Percentiles rank a stretch among this genome's conserved stretches.
These are phyloP conservation scores for Coilia nasus DNA, from an alignment of 2,797 vertebrate genomes.

Conservation along the genomic window DNA sequence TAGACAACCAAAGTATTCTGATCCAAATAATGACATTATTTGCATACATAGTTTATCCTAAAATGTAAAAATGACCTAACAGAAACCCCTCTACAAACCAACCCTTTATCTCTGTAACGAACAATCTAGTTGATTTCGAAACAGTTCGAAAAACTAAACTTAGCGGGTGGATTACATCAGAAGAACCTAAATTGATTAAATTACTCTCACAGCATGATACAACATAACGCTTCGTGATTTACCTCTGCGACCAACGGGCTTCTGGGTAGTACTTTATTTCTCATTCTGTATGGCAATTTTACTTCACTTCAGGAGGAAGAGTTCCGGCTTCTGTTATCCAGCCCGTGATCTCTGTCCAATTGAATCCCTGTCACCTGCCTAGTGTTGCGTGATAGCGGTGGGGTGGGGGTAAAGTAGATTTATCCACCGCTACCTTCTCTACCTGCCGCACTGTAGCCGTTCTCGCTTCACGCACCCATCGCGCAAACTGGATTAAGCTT, in stretches of 20 bases:
- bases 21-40: not conserved
- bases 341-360: conserved; percentile 18
- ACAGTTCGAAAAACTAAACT: too few species aligned
- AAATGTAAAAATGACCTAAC: not conserved
- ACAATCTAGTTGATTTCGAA: too few species aligned
- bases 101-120: too few species aligned
- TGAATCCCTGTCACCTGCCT: conserved; percentile 20
- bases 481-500: not conserved
- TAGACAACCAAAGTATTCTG: not conserved
- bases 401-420: not conserved
- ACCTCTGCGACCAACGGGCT: too few species aligned
- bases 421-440: not conserved
- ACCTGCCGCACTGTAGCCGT: not conserved
- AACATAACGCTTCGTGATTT: not conserved
- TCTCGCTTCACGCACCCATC: not conserved
- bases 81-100: too few species aligned
- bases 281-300: not conserved
- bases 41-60: not conserved
- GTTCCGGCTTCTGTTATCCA: not conserved
- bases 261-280: not conserved
- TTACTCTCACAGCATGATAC: not conserved
- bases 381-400: not conserved
- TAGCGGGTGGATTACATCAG: too few species aligned
- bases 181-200: too few species aligned
- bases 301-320: conserved; percentile 19